phyloP scores from a whole-genome alignment of 2,113 vertebrate species.

The Solea solea region DNA sequence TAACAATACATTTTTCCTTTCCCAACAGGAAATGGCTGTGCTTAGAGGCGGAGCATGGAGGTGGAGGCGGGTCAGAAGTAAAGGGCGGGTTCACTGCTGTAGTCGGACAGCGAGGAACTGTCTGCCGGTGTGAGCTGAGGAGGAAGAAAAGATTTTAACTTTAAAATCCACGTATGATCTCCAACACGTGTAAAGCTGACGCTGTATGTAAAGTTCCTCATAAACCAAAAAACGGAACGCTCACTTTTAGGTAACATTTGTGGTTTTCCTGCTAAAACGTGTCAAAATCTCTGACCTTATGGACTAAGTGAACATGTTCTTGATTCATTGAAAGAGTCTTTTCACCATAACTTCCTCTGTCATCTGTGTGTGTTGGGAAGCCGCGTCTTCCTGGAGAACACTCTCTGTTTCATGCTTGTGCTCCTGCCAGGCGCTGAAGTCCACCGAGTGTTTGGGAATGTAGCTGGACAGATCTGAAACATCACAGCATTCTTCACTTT shows the following conservation, averaged over 20 bases:
- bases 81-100: slow-evolving; percentile 95
- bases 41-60: slow-evolving; percentile 45
- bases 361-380: slow-evolving; percentile 56
- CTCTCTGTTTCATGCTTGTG: slow-evolving; percentile 80
- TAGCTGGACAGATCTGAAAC: slow-evolving; percentile 89
- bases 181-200: not conserved
- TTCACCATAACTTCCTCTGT: slow-evolving; percentile 88
- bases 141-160: not conserved
- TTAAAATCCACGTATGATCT: no score
- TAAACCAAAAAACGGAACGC: no score
- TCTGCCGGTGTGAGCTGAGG: slow-evolving; percentile 92
- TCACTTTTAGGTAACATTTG: no score
- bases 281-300: no score
- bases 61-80: slow-evolving; percentile 87
- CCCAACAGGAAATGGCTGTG: slow-evolving; percentile 42
- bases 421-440: slow-evolving; percentile 91
- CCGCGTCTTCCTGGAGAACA: slow-evolving; percentile 52
- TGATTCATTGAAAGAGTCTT: no score
- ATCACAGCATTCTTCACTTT: not conserved
- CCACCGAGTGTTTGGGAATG: slow-evolving; percentile 90
- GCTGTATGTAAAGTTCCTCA: no score
- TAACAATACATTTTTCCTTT: slow-evolving; percentile 13
- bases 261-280: no score
- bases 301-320: no score
- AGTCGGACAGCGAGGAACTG: slow-evolving; percentile 88